Base-by-base conservation (phyloP, 2,113 vertebrate species). In the Bothrops jararaca region DNA sequence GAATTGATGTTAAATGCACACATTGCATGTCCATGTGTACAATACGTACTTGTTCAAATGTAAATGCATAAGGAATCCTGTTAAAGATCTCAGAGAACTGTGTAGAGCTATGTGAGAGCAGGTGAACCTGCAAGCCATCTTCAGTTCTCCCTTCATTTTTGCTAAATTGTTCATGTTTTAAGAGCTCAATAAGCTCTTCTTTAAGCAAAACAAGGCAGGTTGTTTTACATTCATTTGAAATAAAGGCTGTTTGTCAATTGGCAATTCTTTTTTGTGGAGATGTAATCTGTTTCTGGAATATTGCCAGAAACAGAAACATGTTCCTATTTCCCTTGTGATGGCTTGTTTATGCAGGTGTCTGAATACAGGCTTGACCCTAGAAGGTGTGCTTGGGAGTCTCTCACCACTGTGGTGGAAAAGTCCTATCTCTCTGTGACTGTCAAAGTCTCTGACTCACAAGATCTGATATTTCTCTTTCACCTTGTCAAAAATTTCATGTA, bases 401-500 rank as follows among this genome's bases (percentile, higher is more conserved):
- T 20, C n/a, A 34, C 5, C 5, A 24, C 26, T 3, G 48, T 52
- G 85, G 45, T 86, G 53, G 22, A 26, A 34, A n/a, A 50, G 64
- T 24, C n/a, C 56, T 34, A 22, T 22, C 57, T 94, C 56, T 50
- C 20, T 86, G 45, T 11, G 23, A 22, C 89, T 53, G 4, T 2
- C 15, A 86, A 86, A 18, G 39, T 24, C 8, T 90, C 91, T 91
- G 54, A 9, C 0, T 56, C 5, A 13, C 56, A 86, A 95, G 93
- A 58, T 20, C 50, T 93, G 88, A 8, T 10, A 18, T 50, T 18
- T 15, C 23, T 1, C 20, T 58, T 91, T 90, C n/a, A 10, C 52
- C 39, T 10, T 86, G 39, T 91, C 69, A 13, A 8, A 60, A 86
- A 29, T 26, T 94, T 26, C 50, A 92, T 92, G 45, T 93, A 95